These are phyloP conservation scores for Odontothrips loti DNA, from an alignment of 2,888 invertebrate species.

Conservation along the genomic window DNA sequence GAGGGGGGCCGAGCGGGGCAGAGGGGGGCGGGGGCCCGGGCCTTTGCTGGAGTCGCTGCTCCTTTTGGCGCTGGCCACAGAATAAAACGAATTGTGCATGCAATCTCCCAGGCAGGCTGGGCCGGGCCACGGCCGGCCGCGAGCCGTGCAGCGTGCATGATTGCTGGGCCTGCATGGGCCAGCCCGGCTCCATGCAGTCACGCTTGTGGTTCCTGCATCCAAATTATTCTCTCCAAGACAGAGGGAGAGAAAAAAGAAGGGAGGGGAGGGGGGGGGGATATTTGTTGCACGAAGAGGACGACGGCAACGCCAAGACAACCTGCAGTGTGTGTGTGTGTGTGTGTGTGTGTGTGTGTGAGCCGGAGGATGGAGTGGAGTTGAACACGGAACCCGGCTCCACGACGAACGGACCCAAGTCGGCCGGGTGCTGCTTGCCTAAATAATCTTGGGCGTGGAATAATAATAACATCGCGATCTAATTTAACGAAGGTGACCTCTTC, in stretches of 20 bases:
- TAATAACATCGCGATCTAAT: no score
- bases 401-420: no score
- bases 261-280: background rate
- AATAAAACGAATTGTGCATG: conserved; percentile 3
- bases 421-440: no score
- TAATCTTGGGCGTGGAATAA: no score
- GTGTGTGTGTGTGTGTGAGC: no score
- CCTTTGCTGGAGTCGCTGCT: no score
- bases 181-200: background rate
- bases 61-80: background rate
- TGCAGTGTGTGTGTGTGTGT: background rate
- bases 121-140: background rate
- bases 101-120: background rate
- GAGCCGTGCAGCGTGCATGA: background rate
- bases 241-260: background rate
- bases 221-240: background rate
- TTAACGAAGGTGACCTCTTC: no score
- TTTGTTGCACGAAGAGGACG: background rate
- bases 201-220: conserved; percentile 16
- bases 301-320: background rate
- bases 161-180: background rate
- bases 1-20: no score
- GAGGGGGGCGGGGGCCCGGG: no score
- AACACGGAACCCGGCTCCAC: no score
- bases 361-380: no score